phyloP scores from a whole-genome alignment of 2,888 invertebrate species.

The Eutolmus rufibarbis region DNA sequence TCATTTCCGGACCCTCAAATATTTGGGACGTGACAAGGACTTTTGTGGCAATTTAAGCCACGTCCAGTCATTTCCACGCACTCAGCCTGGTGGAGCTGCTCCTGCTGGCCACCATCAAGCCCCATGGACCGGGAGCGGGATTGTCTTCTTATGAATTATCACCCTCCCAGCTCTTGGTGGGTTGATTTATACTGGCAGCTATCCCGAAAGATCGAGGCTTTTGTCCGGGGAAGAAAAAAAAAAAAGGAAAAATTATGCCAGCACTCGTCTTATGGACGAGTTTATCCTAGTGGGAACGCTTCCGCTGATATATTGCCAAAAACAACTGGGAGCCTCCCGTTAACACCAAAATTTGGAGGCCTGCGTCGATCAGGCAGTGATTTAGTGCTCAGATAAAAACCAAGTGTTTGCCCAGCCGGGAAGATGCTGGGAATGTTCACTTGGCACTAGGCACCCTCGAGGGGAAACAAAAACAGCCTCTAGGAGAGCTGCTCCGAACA shows the following conservation, averaged over 20 bases:
- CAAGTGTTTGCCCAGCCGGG: not conserved
- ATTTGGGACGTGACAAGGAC: slow-evolving; percentile 41
- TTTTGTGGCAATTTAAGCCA: slow-evolving; percentile 24
- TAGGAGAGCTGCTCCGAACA: not conserved
- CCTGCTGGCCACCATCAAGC: not conserved
- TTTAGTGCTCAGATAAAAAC: not conserved
- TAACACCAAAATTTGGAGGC: slow-evolving; percentile 28
- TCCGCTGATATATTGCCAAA: slow-evolving; percentile 25
- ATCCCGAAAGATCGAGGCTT: not conserved
- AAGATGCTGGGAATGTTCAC: not conserved
- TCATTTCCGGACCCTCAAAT: slow-evolving; percentile 12
- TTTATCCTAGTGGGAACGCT: slow-evolving; percentile 22
- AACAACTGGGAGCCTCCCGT: slow-evolving; percentile 24
- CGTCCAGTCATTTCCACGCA: not conserved
- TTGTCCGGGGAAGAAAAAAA: not conserved
- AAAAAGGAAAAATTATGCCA: not conserved
- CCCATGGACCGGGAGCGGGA: not conserved
- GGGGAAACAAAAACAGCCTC: not conserved
- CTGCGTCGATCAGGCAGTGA: slow-evolving; percentile 9
- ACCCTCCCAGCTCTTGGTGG: not conserved
- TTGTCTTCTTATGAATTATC: slow-evolving; percentile 7
- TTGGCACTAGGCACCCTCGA: not conserved
- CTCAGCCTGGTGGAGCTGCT: not conserved
- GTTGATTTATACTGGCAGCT: slow-evolving; percentile 25
- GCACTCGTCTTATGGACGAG: not conserved